Base-by-base conservation (phyloP, 1,140 invertebrate species). In the Calycopis cecrops region DNA sequence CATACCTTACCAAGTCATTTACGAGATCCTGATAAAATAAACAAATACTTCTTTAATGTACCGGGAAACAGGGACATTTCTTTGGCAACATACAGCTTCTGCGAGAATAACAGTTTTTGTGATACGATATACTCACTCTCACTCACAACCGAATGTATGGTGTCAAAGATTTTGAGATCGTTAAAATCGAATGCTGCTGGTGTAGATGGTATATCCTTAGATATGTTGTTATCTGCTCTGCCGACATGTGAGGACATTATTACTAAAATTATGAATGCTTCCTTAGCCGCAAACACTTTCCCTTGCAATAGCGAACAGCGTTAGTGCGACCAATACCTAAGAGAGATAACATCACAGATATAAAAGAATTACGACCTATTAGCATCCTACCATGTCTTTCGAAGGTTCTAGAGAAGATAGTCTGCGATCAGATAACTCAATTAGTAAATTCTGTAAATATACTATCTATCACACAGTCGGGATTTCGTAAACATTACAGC, bases 271-370 rank as follows among this genome's bases (percentile, higher is more conserved):
- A 49, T 54, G 1, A 57, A 61, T 42, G 18, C 3, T 8, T 56
- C 50, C 9, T 49, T 61, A 47, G 9, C 4, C 1, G 37, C 50
- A 16, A 40, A 40, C 2, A 49, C 50, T 61, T 53, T 28, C 59
- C 59, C 16, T 10, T 48, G 4, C 4, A 35, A 11, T 57, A 54
- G 59, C 53, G 57, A 42, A 42, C 14, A 0, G 59, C 59, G 1
- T 21, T 57, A 9, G 35, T 61, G 9, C 33, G 16, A 57, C 59
- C 59, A 7, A 42, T 57, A 21, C 50, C 54, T 49, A 61, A 57
- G 51, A 48, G 1, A 10, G 35, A 8, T 1, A 48, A 51, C 9
- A 38, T 28, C 3, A 7, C 35, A 17, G 2, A 3, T n/a, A 10
- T 18, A 14, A 18, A 33, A 44, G 60, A 62, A n/a, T 21, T 54